phyloP scores from a whole-genome alignment of 2,797 vertebrate species.

The Gallinago nigripennis region DNA sequence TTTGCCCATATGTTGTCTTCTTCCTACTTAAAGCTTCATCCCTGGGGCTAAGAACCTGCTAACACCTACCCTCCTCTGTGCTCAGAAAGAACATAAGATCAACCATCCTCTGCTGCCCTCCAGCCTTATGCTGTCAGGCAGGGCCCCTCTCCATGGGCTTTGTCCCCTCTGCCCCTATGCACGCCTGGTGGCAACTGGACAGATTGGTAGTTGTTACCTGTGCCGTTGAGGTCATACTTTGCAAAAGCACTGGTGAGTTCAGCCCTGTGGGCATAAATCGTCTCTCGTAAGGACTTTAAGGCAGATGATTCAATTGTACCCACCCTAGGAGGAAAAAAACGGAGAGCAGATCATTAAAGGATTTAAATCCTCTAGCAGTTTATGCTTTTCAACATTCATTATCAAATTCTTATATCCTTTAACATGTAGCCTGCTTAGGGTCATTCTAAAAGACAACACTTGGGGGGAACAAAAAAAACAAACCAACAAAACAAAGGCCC shows the following conservation, averaged over 20 bases:
- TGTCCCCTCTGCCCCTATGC: background rate
- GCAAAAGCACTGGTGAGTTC: conserved; percentile 87
- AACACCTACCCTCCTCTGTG: background rate
- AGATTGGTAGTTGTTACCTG: conserved; percentile 74
- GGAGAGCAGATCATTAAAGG: background rate
- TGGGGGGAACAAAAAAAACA: fast-evolving
- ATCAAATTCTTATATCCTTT: background rate
- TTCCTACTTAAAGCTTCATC: background rate
- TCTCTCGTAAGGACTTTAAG: conserved; percentile 87
- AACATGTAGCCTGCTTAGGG: background rate
- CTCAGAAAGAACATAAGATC: background rate
- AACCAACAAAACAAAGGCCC: background rate
- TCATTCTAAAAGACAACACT: background rate
- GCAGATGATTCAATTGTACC: conserved; percentile 87
- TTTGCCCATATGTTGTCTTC: background rate
- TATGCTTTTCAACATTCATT: background rate
- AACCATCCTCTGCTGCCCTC: background rate
- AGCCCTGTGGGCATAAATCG: conserved; percentile 86
- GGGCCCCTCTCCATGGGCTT: background rate
- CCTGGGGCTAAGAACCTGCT: background rate
- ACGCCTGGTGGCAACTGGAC: background rate
- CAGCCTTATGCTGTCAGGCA: background rate
- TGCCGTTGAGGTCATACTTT: conserved; percentile 78
- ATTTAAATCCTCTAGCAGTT: background rate
- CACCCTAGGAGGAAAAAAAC: conserved; percentile 78